These are phyloP conservation scores for Sitta europaea DNA, from an alignment of 2,113 vertebrate genomes.

Conservation along the genomic window DNA sequence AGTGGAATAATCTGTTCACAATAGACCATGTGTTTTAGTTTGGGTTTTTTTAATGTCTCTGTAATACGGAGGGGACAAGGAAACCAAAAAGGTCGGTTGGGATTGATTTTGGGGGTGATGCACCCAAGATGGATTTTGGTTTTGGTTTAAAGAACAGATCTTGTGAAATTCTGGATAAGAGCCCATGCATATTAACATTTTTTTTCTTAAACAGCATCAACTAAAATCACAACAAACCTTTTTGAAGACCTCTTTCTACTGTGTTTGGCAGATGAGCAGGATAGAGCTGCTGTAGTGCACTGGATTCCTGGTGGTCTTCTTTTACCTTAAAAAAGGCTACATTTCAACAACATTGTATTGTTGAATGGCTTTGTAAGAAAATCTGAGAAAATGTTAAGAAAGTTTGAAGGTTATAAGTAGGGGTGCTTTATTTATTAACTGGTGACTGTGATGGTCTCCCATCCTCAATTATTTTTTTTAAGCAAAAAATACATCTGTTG, in stretches of 20 bases:
- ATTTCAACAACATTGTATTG: background rate
- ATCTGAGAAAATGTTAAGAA: background rate
- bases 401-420: background rate
- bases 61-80: fast-evolving
- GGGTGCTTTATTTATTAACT: background rate
- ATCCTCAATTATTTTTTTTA: background rate
- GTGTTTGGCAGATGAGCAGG: background rate
- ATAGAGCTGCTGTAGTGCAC: background rate
- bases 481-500: background rate
- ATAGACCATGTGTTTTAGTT: background rate
- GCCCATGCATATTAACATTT: background rate
- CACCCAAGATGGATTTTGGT: background rate
- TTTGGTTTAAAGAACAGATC: background rate
- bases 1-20: background rate
- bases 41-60: background rate
- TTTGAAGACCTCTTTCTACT: background rate
- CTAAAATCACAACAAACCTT: background rate
- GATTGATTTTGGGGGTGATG: background rate
- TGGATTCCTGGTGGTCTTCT: background rate
- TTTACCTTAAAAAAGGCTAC: background rate
- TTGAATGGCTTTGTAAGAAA: background rate
- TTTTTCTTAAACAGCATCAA: background rate
- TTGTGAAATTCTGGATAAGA: background rate
- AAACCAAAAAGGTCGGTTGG: background rate
- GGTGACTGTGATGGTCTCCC: background rate